These are phyloP conservation scores for Halcyon malimbica DNA, from an alignment of 2,113 vertebrate species.

Conservation along the genomic window DNA sequence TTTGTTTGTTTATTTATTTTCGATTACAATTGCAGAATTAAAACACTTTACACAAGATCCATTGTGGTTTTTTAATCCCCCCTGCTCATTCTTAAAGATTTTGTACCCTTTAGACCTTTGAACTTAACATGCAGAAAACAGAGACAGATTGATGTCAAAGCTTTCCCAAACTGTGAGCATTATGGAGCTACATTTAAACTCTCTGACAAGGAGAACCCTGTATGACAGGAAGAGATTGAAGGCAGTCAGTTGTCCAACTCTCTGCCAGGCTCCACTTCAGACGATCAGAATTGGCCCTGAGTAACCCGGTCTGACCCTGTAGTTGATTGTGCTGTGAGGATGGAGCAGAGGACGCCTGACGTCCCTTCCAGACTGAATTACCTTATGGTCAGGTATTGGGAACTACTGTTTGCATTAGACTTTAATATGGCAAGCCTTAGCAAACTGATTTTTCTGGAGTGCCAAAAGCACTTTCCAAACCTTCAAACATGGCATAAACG, in stretches of 20 bases:
- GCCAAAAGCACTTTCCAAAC: not conserved
- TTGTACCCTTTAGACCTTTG: not conserved
- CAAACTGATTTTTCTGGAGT: not conserved
- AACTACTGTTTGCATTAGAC: not conserved
- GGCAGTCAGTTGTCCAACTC: not conserved
- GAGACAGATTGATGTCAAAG: not conserved
- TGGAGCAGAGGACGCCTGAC: not conserved
- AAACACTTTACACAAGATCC: not conserved
- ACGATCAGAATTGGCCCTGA: not conserved
- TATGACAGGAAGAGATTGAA: not conserved
- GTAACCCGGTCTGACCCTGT: not conserved
- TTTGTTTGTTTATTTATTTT: not conserved
- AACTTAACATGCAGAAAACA: not conserved
- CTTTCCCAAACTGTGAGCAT: not conserved
- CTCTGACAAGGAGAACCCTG: not conserved
- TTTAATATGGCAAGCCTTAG: not conserved
- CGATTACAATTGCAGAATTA: not conserved
- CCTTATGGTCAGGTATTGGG: not conserved
- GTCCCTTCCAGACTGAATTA: not conserved
- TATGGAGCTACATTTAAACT: not conserved
- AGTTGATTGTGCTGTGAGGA: not conserved
- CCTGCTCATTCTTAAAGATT: not conserved
- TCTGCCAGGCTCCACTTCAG: not conserved
- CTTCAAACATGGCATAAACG: not conserved
- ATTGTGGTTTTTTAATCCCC: not conserved